Conservation (phyloP, 1,140 invertebrate genomes). For the Micrasema minimum region DNA sequence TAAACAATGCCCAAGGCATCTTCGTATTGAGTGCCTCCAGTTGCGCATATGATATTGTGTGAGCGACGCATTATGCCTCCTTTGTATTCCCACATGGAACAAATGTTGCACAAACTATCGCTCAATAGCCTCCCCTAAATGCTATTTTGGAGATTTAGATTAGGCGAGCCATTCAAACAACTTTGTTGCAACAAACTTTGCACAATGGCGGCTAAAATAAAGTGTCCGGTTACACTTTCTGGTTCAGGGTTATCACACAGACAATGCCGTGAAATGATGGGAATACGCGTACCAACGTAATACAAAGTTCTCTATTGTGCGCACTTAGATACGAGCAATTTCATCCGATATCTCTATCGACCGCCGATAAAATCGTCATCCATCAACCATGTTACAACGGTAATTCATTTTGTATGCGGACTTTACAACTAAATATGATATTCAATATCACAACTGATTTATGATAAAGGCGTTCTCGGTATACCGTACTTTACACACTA, state of each 20-base stretch:
- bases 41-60: slow-evolving; percentile 37
- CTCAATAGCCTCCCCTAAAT: slow-evolving; percentile 38
- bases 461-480: too few relatives aligned
- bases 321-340: slow-evolving; percentile 43
- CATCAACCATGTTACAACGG: slow-evolving; percentile 20
- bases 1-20: slow-evolving; percentile 49
- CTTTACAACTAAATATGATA: slow-evolving; percentile 36
- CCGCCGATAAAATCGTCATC: slow-evolving; percentile 39
- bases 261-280: slow-evolving; percentile 40
- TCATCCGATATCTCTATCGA: slow-evolving; percentile 42
- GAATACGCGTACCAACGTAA: slow-evolving; percentile 9
- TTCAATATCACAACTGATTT: slow-evolving; percentile 27
- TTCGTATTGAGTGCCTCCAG: slow-evolving; percentile 33
- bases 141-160: slow-evolving; percentile 54
- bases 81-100: slow-evolving; percentile 41
- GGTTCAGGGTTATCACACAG: slow-evolving; percentile 43
- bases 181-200: slow-evolving; percentile 48
- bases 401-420: slow-evolving; percentile 25
- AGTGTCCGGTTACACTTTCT: slow-evolving; percentile 53
- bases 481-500: too few relatives aligned
- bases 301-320: slow-evolving; percentile 23
- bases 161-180: slow-evolving; percentile 50
- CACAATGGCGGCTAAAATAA: slow-evolving; percentile 51
- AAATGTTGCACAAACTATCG: slow-evolving; percentile 46
- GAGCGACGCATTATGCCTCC: slow-evolving; percentile 21